Conservation (phyloP, 2,113 vertebrate species). For the Ophiodon elongatus region DNA sequence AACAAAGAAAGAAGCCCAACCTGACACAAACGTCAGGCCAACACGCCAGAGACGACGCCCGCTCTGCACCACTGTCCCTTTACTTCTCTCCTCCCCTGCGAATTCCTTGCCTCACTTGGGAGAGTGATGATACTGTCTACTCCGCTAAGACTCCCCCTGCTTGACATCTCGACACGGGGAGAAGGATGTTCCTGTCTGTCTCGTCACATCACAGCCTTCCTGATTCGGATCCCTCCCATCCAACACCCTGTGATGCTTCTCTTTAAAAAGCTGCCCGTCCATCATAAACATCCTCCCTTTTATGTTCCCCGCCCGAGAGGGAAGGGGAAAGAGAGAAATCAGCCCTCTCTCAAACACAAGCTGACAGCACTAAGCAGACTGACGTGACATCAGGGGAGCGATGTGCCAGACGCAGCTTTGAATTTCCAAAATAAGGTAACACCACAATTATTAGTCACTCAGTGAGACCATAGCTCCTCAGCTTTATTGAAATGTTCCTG, state of each 20-base stretch:
- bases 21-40: conserved; percentile 43
- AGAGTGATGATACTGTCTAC: conserved; percentile 81
- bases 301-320: conserved; percentile 78
- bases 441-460: conserved; percentile 75
- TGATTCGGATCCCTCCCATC: conserved; percentile 80
- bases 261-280: conserved; percentile 82
- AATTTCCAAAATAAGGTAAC: conserved; percentile 79
- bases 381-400: conserved; percentile 77
- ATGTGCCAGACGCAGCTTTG: conserved; percentile 72
- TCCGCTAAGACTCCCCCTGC: conserved; percentile 76
- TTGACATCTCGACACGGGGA: conserved; percentile 79
- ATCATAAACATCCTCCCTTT: conserved; percentile 82
- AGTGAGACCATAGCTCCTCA: conserved; percentile 45
- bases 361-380: conserved; percentile 78
- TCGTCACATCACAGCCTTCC: conserved; percentile 82
- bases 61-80: conserved; percentile 66
- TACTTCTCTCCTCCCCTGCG: conserved; percentile 58
- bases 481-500: conserved; percentile 59
- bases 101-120: conserved; percentile 61
- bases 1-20: conserved; percentile 18
- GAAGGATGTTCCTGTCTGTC: conserved; percentile 85
- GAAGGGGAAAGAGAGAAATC: conserved; percentile 75
- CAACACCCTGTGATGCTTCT: conserved; percentile 78
- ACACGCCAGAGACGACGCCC: conserved; percentile 29
- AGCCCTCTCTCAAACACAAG: conserved; percentile 76